Percentiles rank a stretch among this genome's conserved stretches.
Evolutionary conservation across 2,113 vertebrate genomes (phyloP).

Genomic region (Thinocorus orbignyianus): DNA sequence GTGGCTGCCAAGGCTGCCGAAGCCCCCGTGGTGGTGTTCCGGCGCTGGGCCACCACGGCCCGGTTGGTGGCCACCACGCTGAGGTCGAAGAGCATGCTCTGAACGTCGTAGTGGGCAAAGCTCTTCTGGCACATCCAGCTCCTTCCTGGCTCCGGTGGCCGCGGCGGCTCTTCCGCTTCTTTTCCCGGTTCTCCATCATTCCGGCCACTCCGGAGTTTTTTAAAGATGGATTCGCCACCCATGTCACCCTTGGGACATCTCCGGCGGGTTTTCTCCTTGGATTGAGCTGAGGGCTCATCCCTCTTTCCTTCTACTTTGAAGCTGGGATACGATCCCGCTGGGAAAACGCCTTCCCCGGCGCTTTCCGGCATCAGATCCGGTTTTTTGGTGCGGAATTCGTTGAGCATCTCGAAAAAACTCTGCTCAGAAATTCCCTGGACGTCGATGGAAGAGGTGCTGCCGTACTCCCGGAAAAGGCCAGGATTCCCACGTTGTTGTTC

Average conservation of each 20-base stretch:
- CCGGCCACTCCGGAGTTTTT: constrained; percentile 81
- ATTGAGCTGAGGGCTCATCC: neutral
- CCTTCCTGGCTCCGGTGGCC: constrained; percentile 34
- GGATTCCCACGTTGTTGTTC: neutral
- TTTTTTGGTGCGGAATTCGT: constrained; percentile 82
- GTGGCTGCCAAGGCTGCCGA: constrained; percentile 81
- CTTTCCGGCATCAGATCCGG: constrained; percentile 64
- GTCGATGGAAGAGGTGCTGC: constrained; percentile 95
- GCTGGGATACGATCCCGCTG: fast-evolving
- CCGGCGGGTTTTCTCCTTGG: constrained; percentile 80
- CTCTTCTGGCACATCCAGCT: constrained; percentile 86
- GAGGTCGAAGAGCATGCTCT: constrained; percentile 91
- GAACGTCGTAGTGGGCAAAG: constrained; percentile 90
- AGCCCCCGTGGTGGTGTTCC: constrained; percentile 89
- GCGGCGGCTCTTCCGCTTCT: neutral
- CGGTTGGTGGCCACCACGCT: constrained; percentile 78
- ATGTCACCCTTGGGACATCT: constrained; percentile 74
- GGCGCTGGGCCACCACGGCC: constrained; percentile 72
- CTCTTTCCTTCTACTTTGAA: fast-evolving
- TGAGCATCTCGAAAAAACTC: constrained; percentile 90
- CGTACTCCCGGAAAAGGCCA: constrained; percentile 87
- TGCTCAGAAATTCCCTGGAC: constrained; percentile 87
- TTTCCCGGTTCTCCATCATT: constrained; percentile 68
- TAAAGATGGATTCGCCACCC: constrained; percentile 81
- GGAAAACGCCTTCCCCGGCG: neutral